Base-by-base conservation (phyloP, 2,888 invertebrate genomes). In the Hydriomena furcata region DNA sequence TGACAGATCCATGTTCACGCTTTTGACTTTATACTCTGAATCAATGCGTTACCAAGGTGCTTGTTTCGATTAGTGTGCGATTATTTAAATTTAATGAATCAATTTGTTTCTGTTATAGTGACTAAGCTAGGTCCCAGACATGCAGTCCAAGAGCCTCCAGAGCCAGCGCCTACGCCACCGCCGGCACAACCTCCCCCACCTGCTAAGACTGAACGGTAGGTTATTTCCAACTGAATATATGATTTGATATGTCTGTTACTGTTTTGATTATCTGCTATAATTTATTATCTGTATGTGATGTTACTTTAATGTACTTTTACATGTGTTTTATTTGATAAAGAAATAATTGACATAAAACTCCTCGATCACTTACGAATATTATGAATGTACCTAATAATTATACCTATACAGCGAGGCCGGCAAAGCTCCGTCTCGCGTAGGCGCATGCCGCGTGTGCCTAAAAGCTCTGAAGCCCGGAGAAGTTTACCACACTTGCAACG, bases 401-500 rank as follows among this genome's bases (percentile, higher is more conserved):
- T 21, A 7, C 41, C 34, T 28, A n/a, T n/a, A 27, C 66, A 91
- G 91, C 24, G 95, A 95, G 75, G 93, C 94, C 8, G 93, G 93
- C 11, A 94, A 94, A 73, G 95, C 95, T 2, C 94, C 94, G 1
- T 95, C 95, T 32, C 91, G 96, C 31, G 65, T 91, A 93, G 65
- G 95, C 93, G 55, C 96, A 93, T 50, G 94, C 94, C 54, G 97
- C 94, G 84, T 97, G 17, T 97, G 97, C 79, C 91, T 97, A 61
- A 97, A 97, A 83, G 95, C 96, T 49, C 94, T 98, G 79, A 96
- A 96, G 73, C 96, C 95, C 0, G 96, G 96, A 53, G 97, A 97
- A 80, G 95, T 95, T 79, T 96, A 94, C 81, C 94, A 95, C 80
- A 95, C 94, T 41, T 98, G 97, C 87, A 95, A 94, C 71, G 97